Conservation (phyloP, 1,140 invertebrate species). For the Rhizoglyphus robini region DNA sequence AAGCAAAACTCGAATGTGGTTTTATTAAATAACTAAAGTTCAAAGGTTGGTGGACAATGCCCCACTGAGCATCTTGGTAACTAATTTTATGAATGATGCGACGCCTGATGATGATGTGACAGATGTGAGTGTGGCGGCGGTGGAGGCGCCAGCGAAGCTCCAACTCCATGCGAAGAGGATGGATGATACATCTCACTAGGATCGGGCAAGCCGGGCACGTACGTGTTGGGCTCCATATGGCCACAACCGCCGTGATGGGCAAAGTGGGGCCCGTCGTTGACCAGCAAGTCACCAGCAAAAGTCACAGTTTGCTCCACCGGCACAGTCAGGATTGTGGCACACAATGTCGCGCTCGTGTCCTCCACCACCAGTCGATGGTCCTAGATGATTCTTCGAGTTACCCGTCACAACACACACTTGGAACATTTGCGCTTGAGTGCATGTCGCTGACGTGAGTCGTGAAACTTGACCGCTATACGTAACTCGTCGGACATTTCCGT, state of each 20-base stretch:
- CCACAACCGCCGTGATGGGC: not conserved
- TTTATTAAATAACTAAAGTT: too few relatives aligned
- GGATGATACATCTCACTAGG: not conserved
- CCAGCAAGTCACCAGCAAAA: too few relatives aligned
- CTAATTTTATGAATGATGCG: not conserved
- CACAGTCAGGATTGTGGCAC: conserved; percentile 45
- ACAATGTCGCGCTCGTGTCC: conserved; percentile 36
- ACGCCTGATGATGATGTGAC: not conserved
- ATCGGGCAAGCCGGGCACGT: not conserved
- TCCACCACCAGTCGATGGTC: not conserved
- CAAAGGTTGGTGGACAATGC: too few relatives aligned
- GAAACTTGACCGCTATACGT: conserved; percentile 73
- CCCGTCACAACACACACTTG: conserved; percentile 25
- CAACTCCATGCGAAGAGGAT: not conserved
- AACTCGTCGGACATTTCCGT: conserved; percentile 89
- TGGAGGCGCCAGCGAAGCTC: not conserved
- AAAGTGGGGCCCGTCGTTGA: not conserved
- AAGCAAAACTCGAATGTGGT: too few relatives aligned
- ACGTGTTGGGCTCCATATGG: not conserved
- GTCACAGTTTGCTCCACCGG: conserved; percentile 31
- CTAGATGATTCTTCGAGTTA: not conserved
- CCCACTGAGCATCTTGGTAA: too few relatives aligned
- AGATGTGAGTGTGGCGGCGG: not conserved
- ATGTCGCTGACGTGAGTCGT: conserved; percentile 61
- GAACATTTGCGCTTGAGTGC: conserved; percentile 56